Conservation (phyloP, 2,113 vertebrate species). For the Sisor rabdophorus region DNA sequence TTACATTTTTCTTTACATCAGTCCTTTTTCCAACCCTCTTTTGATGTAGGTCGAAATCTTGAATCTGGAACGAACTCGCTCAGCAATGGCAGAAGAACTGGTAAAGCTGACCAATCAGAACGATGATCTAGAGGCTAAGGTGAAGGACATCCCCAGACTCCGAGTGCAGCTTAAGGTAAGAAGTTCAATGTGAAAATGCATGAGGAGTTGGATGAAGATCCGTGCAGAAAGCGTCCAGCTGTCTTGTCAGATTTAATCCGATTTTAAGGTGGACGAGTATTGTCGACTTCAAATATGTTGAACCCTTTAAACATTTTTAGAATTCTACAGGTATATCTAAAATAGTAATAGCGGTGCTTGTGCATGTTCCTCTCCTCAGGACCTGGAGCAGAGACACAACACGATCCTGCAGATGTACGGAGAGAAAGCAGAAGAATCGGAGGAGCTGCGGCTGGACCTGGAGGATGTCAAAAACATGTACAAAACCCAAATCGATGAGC, state of each 20-base stretch:
- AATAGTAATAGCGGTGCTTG: not conserved
- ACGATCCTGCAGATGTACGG: conserved; percentile 99
- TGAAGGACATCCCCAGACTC: conserved; percentile 85
- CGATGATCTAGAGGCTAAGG: conserved; percentile 91
- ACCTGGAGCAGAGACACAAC: conserved; percentile 96
- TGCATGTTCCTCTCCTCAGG: conserved; percentile 64
- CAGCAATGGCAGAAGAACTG: conserved; percentile 91
- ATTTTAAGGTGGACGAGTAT: not conserved
- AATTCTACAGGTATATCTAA: too few species aligned
- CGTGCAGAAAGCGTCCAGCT: not conserved
- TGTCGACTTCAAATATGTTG: too few species aligned
- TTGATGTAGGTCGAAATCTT: conserved; percentile 84
- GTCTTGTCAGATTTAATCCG: not conserved
- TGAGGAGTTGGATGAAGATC: not conserved
- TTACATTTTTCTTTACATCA: not conserved
- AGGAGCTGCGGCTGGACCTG: conserved; percentile 90
- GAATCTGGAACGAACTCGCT: conserved; percentile 86
- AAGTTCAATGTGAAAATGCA: not conserved
- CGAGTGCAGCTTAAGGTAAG: conserved; percentile 81
- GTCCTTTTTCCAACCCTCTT: not conserved
- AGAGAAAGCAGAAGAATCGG: conserved; percentile 95
- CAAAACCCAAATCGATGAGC: conserved; percentile 95
- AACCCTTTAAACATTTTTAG: too few species aligned
- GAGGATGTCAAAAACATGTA: conserved; percentile 99
- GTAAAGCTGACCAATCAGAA: conserved; percentile 93